A percentile compares a stretch with the other conserved stretches of the same genome.
These are phyloP conservation scores for Bucco capensis DNA, from an alignment of 2,113 vertebrate genomes.

Conservation along the genomic window DNA sequence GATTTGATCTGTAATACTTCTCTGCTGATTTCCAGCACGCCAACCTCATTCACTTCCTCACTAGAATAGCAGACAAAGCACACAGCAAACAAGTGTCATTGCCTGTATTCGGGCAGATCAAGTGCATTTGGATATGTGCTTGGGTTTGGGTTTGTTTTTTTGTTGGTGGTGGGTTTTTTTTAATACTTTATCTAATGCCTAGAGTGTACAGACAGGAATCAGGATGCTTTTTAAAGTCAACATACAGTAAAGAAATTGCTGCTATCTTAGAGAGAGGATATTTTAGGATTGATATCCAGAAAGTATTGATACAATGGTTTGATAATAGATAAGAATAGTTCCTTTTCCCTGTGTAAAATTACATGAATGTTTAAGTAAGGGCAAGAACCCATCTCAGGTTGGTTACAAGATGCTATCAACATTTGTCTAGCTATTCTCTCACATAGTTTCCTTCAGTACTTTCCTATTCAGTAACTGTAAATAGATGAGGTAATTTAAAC, in stretches of 20 bases:
- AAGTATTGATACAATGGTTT: not conserved
- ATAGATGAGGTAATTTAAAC: conserved; percentile 1
- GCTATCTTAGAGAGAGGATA: not conserved
- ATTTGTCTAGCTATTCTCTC: not conserved
- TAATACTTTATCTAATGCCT: not conserved
- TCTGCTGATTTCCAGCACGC: not conserved
- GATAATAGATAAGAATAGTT: not conserved
- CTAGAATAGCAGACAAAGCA: not conserved
- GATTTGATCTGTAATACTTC: not conserved
- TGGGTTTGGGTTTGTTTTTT: too few species aligned
- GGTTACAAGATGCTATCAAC: not conserved
- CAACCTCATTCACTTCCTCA: not conserved
- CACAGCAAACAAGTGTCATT: not conserved
- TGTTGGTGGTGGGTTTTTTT: not conserved
- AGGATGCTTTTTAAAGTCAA: not conserved
- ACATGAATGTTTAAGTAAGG: not conserved
- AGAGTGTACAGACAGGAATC: not conserved
- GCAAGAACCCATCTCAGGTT: not conserved
- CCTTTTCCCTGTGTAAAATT: not conserved
- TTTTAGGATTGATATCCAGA: not conserved
- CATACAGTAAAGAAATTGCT: not conserved
- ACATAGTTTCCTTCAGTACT: not conserved
- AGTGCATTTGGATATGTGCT: not conserved
- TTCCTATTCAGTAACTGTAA: not conserved
- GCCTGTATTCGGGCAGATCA: fast-evolving